phyloP scores from a whole-genome alignment of 2,113 vertebrate species.

The Alces alces region DNA sequence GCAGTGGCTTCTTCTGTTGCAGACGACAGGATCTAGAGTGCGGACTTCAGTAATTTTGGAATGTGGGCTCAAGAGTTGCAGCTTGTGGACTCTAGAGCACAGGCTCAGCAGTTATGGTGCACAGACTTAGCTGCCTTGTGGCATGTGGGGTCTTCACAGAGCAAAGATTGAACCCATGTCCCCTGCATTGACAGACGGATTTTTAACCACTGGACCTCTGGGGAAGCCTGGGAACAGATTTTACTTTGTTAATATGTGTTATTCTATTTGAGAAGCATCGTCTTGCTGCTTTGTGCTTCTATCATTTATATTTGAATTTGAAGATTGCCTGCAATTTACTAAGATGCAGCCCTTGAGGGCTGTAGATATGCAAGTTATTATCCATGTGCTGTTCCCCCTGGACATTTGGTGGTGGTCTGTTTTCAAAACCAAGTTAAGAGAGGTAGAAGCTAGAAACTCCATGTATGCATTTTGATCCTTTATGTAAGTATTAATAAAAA shows the following conservation, averaged over 20 bases:
- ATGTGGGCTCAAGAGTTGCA: not conserved
- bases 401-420: not conserved
- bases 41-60: not conserved
- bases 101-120: not conserved
- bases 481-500: constrained; percentile 34
- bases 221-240: not conserved
- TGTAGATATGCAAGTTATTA: not conserved
- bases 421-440: constrained; percentile 17
- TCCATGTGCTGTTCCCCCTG: not conserved
- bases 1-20: not conserved
- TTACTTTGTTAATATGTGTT: not conserved
- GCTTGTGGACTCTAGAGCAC: not conserved
- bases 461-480: not conserved
- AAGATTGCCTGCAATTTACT: constrained; percentile 18
- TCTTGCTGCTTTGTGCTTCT: constrained; percentile 23
- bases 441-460: not conserved
- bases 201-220: not conserved
- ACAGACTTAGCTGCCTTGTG: not conserved
- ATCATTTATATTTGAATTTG: constrained; percentile 5
- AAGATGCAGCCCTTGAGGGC: not conserved
- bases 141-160: not conserved
- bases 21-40: not conserved
- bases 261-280: constrained; percentile 1
- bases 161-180: not conserved
- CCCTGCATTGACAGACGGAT: not conserved